Percentiles rank a stretch among this genome's conserved stretches.
phyloP scores from a whole-genome alignment of 2,797 vertebrate species.

The Pteronotus mesoamericanus region DNA sequence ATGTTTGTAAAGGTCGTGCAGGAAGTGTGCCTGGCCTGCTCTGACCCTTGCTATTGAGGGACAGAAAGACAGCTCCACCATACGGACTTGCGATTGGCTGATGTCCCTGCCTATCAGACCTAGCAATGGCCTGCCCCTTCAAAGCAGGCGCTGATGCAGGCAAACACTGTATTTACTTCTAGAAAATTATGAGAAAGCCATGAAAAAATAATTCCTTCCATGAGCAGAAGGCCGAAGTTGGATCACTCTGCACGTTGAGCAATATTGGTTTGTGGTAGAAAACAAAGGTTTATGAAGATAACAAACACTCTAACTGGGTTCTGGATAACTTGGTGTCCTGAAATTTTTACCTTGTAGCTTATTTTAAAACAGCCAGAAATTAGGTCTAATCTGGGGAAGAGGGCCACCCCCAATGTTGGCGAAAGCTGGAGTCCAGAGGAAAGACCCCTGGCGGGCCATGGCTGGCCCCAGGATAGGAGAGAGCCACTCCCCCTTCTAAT shows the following conservation, averaged over 20 bases:
- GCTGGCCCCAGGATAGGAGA: not conserved
- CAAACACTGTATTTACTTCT: not conserved
- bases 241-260: not conserved
- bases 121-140: not conserved
- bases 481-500: not conserved
- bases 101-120: not conserved
- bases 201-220: not conserved
- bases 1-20: not conserved
- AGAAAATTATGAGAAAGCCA: not conserved
- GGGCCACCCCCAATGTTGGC: not conserved
- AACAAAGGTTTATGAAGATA: not conserved
- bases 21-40: not conserved
- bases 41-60: not conserved
- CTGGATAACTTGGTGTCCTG: not conserved
- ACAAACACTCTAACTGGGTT: not conserved
- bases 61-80: not conserved
- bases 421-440: not conserved
- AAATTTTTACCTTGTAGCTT: not conserved
- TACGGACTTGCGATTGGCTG: rapidly evolving
- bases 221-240: not conserved
- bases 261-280: not conserved
- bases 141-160: not conserved
- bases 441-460: rapidly evolving
- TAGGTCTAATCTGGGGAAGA: not conserved
- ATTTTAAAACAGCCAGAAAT: not conserved